Percentiles rank a stretch among this genome's conserved stretches.
Conservation (phyloP, 1,140 invertebrate species). For the Hestina assimilis region DNA sequence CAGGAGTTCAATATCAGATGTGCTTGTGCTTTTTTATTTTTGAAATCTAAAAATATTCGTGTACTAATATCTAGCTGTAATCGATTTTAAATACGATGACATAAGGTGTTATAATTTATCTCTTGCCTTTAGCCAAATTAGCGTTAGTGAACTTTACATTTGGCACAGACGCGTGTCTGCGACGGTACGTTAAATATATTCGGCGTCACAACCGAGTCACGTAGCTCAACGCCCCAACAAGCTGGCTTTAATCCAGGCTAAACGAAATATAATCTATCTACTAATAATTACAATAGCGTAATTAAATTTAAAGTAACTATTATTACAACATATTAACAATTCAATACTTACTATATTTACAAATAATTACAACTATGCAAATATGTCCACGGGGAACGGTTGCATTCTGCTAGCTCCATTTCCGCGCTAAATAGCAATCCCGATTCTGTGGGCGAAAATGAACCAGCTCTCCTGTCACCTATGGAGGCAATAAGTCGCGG, state of each 20-base stretch:
- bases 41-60: background rate
- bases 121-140: constrained; percentile 61
- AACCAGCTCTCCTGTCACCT: no score
- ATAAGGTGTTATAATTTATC: constrained; percentile 35
- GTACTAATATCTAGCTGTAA: background rate
- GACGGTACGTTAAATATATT: constrained; percentile 71
- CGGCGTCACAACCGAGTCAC: constrained; percentile 68
- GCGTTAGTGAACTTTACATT: constrained; percentile 72
- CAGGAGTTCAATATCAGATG: no score
- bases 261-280: constrained; percentile 24
- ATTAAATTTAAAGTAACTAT: no score
- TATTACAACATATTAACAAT: no score
- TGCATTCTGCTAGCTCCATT: no score
- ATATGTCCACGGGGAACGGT: no score
- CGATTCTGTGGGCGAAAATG: no score
- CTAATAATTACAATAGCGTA: constrained; percentile 4
- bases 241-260: constrained; percentile 42
- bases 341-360: no score
- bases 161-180: constrained; percentile 63
- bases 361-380: no score
- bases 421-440: no score
- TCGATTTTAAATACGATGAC: background rate
- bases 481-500: no score
- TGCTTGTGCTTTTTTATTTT: no score
- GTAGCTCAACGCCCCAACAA: constrained; percentile 40